Evolutionary conservation across 1,140 invertebrate species (phyloP).

Genomic region (Listronotus bonariensis): DNA sequence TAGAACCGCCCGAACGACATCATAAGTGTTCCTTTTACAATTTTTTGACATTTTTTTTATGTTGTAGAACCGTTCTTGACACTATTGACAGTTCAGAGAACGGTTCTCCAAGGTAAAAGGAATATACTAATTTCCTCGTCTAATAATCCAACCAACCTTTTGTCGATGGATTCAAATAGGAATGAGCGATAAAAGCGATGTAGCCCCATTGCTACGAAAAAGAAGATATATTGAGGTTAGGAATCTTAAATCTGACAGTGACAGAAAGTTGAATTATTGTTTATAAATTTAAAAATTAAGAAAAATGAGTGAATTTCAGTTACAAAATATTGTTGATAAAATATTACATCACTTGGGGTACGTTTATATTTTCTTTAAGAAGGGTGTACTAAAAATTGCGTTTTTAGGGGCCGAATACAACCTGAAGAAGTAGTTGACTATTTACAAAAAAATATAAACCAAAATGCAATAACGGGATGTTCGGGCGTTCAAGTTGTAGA

Average conservation of each 20-base stretch:
- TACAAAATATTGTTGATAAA: slow-evolving; percentile 58
- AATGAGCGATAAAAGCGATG: too few relatives aligned
- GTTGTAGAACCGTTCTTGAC: too few relatives aligned
- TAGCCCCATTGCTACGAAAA: too few relatives aligned
- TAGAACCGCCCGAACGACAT: too few relatives aligned
- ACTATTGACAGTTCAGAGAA: too few relatives aligned
- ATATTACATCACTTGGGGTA: slow-evolving; percentile 58
- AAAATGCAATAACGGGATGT: slow-evolving; percentile 37
- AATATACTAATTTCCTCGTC: too few relatives aligned
- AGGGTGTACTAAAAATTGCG: slow-evolving; percentile 23
- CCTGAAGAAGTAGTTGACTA: slow-evolving; percentile 60
- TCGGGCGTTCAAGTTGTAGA: slow-evolving; percentile 52
- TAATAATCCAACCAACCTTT: too few relatives aligned
- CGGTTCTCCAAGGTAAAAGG: too few relatives aligned
- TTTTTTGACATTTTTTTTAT: too few relatives aligned
- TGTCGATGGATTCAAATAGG: too few relatives aligned
- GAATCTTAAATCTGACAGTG: not conserved
- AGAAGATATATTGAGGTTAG: too few relatives aligned
- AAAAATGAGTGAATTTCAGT: slow-evolving; percentile 62
- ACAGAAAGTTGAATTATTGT: slow-evolving; percentile 4
- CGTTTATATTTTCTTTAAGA: slow-evolving; percentile 18
- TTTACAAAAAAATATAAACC: slow-evolving; percentile 56
- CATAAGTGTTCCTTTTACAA: too few relatives aligned
- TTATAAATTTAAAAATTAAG: not conserved
- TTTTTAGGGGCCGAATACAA: slow-evolving; percentile 55